These are phyloP conservation scores for Drosophila bunnanda DNA, from an alignment of 2,888 invertebrate species.

Conservation along the genomic window DNA sequence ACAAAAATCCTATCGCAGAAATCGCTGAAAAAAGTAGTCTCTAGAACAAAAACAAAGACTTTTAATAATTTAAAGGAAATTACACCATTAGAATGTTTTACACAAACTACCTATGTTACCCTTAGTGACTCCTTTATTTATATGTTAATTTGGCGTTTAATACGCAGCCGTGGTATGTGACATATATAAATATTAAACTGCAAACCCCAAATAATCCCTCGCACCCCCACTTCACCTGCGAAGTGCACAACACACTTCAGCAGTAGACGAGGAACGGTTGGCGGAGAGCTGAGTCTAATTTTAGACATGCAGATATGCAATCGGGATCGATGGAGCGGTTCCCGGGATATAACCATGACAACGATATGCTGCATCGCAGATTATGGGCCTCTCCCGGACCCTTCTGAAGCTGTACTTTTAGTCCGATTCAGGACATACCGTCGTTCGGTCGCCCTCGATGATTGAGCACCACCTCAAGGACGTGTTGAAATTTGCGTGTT, in stretches of 20 bases:
- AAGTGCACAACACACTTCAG: neutral
- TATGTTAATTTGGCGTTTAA: neutral
- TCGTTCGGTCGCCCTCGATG: constrained; percentile 2
- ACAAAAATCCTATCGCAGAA: neutral
- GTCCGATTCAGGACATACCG: neutral
- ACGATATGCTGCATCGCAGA: constrained; percentile 45
- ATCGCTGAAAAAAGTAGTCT: too few relatives aligned
- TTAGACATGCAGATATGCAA: constrained; percentile 31
- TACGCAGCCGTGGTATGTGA: constrained; percentile 1
- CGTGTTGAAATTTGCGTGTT: constrained; percentile 7
- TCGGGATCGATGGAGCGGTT: neutral
- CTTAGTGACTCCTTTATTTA: neutral
- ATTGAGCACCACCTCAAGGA: constrained; percentile 4
- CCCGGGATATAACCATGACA: constrained; percentile 53
- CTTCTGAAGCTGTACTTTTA: constrained; percentile 6
- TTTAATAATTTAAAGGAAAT: neutral
- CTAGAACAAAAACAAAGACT: neutral
- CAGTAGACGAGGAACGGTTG: neutral
- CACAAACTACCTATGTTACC: neutral
- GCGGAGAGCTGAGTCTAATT: constrained; percentile 33
- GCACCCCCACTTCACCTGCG: neutral
- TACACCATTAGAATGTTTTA: neutral
- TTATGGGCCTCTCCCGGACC: constrained; percentile 1
- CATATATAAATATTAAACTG: neutral
- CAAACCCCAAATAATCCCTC: neutral